Base-by-base conservation (phyloP, 2,797 vertebrate genomes). In the Galagoides demidoff region DNA sequence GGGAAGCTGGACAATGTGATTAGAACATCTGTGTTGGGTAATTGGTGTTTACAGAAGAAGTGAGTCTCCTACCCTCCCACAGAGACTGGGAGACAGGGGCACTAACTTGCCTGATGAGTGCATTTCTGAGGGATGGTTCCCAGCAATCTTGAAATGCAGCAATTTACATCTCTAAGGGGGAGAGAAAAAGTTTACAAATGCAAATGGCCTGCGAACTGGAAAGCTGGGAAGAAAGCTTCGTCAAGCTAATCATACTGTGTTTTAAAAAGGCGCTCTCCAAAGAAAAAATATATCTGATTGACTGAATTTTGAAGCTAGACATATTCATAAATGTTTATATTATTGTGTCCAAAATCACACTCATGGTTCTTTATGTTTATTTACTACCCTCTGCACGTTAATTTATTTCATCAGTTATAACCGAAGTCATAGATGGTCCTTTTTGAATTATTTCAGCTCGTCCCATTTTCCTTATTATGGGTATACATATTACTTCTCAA, bases 401-500 rank as follows among this genome's bases (percentile, higher is more conserved):
- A 96, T 97, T 93, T 97, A 39, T 97, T 97, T 96, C 6, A 95
- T 86, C 37, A 83, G 4, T 94, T 94, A 81, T 86, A 96, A 91
- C 6, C 10, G 63, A 96, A 96, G 82, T 86, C 86, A 77, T 70
- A 94, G 68, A 94, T 27, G 3, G 29, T 85, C 97, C 45, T 77
- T 94, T 96, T 83, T 23, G 68, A 55, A 13, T 63, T 43, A 39
- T 68, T 96, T 89, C 39, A 27, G 68, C 82, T 64, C 66, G 10
- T 86, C 11, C 17, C 34, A 43, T 94, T 95, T 95, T 57, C 63
- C 95, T 95, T 93, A 94, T 90, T 97, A 93, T 87, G 92, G 85
- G 82, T 88, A 73, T 39, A 27, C 63, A 95, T 86, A 94, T 64
- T 96, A 94, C 63, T 97, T 96, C 97, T 97, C 94, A 97, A 92